Evolutionary conservation across 2,797 vertebrate species (phyloP), one percentile per base, ranked within the genome.

Genomic region (Hippoglossus hippoglossus): DNA sequence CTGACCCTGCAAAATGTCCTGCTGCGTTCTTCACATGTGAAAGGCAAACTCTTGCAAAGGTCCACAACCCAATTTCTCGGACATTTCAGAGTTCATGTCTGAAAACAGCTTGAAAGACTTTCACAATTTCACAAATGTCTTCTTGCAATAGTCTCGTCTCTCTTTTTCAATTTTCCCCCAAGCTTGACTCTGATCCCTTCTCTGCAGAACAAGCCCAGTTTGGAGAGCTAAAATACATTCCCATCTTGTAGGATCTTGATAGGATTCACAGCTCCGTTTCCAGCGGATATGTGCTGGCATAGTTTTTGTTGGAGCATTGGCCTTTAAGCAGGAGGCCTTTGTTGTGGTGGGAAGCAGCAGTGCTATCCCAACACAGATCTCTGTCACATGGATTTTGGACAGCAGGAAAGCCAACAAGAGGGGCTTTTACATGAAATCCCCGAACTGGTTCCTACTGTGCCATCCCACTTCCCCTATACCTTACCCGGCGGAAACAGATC

Each of bases 381-480:
- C 79, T 77, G 77, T 80, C 63, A 57, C 82, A 75, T 75, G 71
- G 77, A 77, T 83, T 88, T 84, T 60, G 75, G 84, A 76, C 80
- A 74, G 73, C 73, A 77, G 84, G 82, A 87, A 88, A 86, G 77
- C 80, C 78, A 93, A 92, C 89, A 92, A 90, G 87, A 79, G 68
- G 58, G 56, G 87, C 88, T 91, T 90, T 91, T 69, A 92, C 65
- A 78, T 62, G 34, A 89, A 83, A 89, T 81, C 76, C 62, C 66
- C 79, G 54, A 82, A 79, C 80, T 52, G 55, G 58, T 75, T 71
- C 75, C 78, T 84, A 83, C 82, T 87, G 77, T 90, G 76, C 79
- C 79, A 77, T 81, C 79, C 73, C 59, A 75, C 82, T 84, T 89
- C 83, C 86, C 81, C 64, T 76, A 81, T 78, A 83, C 62, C 71